phyloP scores from a whole-genome alignment of 2,113 vertebrate species.

The Chrysemys picta region DNA sequence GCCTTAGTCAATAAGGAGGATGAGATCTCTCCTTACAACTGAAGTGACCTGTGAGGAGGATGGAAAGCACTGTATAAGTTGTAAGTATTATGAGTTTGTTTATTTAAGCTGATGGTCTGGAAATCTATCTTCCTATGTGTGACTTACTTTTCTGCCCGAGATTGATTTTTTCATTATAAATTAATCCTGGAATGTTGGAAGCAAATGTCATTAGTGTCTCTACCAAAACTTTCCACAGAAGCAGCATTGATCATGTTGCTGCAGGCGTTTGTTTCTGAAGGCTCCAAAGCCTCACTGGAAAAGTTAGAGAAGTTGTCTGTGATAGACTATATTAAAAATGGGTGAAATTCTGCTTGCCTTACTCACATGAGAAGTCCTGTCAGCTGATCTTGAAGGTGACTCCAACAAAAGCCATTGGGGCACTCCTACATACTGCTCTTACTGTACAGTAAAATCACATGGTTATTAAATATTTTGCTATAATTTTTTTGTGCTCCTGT shows the following conservation, averaged over 20 bases:
- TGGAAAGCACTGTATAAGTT: neutral
- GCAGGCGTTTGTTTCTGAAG: slow-evolving; percentile 33
- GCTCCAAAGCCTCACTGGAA: neutral
- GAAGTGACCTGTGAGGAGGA: neutral
- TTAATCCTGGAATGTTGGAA: slow-evolving; percentile 57
- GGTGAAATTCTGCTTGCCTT: neutral
- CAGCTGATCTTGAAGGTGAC: neutral
- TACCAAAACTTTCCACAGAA: slow-evolving; percentile 20
- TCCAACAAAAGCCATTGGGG: neutral
- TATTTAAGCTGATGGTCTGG: slow-evolving; percentile 29
- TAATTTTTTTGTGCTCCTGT: neutral
- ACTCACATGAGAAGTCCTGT: neutral
- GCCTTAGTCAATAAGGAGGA: neutral
- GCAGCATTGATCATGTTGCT: neutral
- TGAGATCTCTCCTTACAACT: neutral
- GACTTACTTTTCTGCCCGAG: slow-evolving; percentile 55
- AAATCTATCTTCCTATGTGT: slow-evolving; percentile 28
- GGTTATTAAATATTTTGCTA: neutral
- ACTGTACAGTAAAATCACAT: neutral
- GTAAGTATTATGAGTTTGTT: neutral
- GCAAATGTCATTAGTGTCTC: slow-evolving; percentile 57
- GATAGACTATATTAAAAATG: neutral
- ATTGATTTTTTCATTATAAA: slow-evolving; percentile 62
- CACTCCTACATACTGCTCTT: neutral
- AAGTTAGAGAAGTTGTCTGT: neutral